phyloP scores from a whole-genome alignment of 2,888 invertebrate genomes.

The Eremobia ochroleuca region DNA sequence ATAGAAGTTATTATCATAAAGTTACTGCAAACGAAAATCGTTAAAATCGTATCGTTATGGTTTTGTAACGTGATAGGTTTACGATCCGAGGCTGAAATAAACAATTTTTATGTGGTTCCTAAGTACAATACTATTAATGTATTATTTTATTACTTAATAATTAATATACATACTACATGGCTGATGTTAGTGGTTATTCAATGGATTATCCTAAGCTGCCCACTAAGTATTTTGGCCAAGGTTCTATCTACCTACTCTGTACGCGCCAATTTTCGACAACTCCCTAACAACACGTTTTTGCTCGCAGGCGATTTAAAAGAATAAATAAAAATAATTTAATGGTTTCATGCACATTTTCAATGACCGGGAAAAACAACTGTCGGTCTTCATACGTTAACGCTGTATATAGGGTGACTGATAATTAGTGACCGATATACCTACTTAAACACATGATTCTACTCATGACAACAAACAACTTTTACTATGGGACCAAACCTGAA shows the following conservation, averaged over 20 bases:
- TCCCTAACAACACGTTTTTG: not conserved
- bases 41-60: no score
- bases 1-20: constrained; percentile 9
- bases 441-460: no score
- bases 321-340: not conserved
- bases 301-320: not conserved
- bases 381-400: not conserved
- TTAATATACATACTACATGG: not conserved
- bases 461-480: no score
- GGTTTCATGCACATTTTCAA: constrained; percentile 5
- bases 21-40: constrained; percentile 15
- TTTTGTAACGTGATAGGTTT: not conserved
- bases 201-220: not conserved
- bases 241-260: not conserved
- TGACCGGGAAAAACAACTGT: constrained; percentile 1
- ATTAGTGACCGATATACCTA: no score
- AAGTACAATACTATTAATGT: constrained; percentile 1
- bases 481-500: no score
- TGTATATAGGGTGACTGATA: no score
- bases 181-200: not conserved
- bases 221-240: not conserved
- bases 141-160: not conserved
- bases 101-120: not conserved
- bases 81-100: not conserved
- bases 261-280: not conserved